Conservation (phyloP, 2,797 vertebrate species). For the Ceyx erithaca region DNA sequence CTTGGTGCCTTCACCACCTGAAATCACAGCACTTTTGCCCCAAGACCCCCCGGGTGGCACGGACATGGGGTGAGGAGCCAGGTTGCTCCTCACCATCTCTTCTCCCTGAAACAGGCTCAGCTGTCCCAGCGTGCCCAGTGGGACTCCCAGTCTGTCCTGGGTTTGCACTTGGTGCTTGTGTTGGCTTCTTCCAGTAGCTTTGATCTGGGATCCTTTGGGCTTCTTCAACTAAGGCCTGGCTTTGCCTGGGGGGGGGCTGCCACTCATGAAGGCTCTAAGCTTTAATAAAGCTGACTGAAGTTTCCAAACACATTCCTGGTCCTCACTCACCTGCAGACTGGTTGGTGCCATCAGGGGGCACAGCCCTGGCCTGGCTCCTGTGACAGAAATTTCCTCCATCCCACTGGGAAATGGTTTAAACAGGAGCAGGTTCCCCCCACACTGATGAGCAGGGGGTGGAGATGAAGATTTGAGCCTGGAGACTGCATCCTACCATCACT, state of each 20-base stretch:
- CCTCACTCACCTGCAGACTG: background rate
- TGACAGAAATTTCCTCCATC: background rate
- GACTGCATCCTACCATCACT: background rate
- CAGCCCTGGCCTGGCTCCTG: background rate
- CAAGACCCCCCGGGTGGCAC: rapidly evolving
- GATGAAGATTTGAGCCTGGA: background rate
- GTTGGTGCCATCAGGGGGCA: too few species aligned
- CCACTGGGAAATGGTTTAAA: background rate
- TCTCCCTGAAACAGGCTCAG: background rate
- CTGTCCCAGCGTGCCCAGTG: background rate
- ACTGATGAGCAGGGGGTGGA: rapidly evolving
- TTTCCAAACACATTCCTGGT: background rate
- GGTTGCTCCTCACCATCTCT: background rate
- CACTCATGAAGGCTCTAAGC: background rate
- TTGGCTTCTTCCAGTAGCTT: background rate
- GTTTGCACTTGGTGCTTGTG: background rate
- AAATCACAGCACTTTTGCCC: background rate
- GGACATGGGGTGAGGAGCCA: background rate
- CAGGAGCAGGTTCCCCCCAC: background rate
- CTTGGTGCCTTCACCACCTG: background rate
- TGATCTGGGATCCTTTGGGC: background rate
- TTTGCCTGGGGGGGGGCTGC: background rate
- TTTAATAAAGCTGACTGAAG: conserved; percentile 21
- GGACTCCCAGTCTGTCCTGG: background rate
- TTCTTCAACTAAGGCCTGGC: background rate